These are phyloP conservation scores for Thymallus thymallus DNA, from an alignment of 2,113 vertebrate species.

Conservation along the genomic window DNA sequence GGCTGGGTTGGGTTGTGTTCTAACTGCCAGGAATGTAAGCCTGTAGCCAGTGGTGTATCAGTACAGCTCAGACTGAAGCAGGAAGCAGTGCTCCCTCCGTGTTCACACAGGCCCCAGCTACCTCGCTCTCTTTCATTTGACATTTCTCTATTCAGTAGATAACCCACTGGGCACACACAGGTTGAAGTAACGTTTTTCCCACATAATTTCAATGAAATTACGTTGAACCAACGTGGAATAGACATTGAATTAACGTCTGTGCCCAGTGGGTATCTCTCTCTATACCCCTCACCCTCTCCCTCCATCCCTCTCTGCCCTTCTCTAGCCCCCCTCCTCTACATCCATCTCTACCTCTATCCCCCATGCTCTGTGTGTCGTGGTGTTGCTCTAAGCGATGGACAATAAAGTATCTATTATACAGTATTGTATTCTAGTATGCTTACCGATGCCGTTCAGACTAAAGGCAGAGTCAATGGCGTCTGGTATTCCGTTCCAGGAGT, in stretches of 20 bases:
- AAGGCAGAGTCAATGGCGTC: slow-evolving; percentile 86
- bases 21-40: slow-evolving; percentile 37
- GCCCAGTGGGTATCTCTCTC: too few species aligned
- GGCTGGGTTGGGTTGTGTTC: slow-evolving; percentile 24
- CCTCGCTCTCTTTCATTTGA: too few species aligned
- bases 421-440: slow-evolving; percentile 42
- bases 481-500: slow-evolving; percentile 93
- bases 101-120: background rate
- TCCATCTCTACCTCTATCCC: background rate
- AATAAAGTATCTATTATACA: background rate
- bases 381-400: background rate
- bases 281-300: too few species aligned
- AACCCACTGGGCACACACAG: too few species aligned
- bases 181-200: too few species aligned
- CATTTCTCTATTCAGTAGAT: background rate
- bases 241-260: too few species aligned
- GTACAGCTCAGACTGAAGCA: slow-evolving; percentile 7
- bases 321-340: too few species aligned
- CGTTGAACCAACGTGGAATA: too few species aligned
- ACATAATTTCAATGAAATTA: too few species aligned
- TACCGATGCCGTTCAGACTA: slow-evolving; percentile 85
- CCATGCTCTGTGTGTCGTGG: background rate
- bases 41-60: slow-evolving; percentile 17
- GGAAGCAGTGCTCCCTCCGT: background rate
- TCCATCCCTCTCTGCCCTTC: too few species aligned